phyloP scores from a whole-genome alignment of 2,888 invertebrate species.

The Leptinotarsa juncta region DNA sequence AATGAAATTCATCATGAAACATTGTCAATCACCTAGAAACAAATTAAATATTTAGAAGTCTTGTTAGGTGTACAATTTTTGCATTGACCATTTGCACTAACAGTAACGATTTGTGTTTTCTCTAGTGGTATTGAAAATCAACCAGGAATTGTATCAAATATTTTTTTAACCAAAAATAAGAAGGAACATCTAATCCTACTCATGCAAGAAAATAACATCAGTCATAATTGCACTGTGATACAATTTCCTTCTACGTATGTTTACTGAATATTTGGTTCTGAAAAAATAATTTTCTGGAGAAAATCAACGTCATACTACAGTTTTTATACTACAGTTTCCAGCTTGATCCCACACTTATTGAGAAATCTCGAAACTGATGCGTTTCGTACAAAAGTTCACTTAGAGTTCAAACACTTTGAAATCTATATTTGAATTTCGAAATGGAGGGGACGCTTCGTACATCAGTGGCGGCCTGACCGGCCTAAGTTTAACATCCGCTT shows the following conservation, averaged over 20 bases:
- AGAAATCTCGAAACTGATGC: conserved; percentile 29
- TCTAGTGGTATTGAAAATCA: too few relatives aligned
- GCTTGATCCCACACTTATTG: not conserved
- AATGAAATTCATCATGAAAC: too few relatives aligned
- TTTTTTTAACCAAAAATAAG: too few relatives aligned
- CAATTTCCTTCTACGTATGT: not conserved
- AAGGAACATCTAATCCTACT: not conserved
- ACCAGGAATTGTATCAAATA: too few relatives aligned
- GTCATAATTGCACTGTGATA: not conserved
- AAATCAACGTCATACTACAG: not conserved
- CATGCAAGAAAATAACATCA: conserved; percentile 6
- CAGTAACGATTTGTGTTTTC: too few relatives aligned
- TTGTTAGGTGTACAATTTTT: too few relatives aligned
- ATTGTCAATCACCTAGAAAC: too few relatives aligned
- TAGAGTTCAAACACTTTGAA: conserved; percentile 52
- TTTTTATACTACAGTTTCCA: not conserved
- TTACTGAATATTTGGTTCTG: not conserved
- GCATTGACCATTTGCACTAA: too few relatives aligned
- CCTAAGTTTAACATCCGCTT: conserved; percentile 59
- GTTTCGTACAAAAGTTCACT: conserved; percentile 44
- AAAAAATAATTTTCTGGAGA: not conserved
- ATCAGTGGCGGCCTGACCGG: conserved; percentile 63
- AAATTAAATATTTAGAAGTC: too few relatives aligned
- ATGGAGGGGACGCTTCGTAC: conserved; percentile 57
- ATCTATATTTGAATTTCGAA: conserved; percentile 58